Evolutionary conservation across 1,140 invertebrate genomes (phyloP), one percentile per base, ranked within the genome.

Genomic region (Polypedilum vanderplanki): DNA sequence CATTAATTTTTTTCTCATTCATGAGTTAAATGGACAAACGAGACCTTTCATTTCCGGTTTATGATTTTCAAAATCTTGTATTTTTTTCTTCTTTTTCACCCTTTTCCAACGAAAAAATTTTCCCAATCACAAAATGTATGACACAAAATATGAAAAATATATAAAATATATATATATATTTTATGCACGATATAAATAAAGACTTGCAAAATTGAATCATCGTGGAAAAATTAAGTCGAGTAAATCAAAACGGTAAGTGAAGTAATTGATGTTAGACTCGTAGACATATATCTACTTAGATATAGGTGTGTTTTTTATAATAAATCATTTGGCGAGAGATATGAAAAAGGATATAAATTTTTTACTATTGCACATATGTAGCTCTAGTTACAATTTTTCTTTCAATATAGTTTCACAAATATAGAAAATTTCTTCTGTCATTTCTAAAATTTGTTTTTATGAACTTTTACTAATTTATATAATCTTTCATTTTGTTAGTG

Each of bases 401-500:
- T 33, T 33, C 24, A n/a, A n/a, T 33, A 33, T 33, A 33, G 24
- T 33, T n/a, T n/a, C 24, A 33, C 24, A 33, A 33, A 33, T 33
- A 33, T 33, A 33, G 24, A 33, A 33, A 33, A 33, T 5, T 3
- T 33, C n/a, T 33, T 33, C 24, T 33, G 2, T 33, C 24, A 33
- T 33, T 3, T 33, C 24, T 33, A 1, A 33, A 5, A 3, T 33
- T 33, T 33, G 1, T 5, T 33, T 33, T 3, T 33, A 33, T 33
- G 24, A 33, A 33, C 5, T 3, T 33, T 33, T 5, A 33, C 5
- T 46, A 46, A 46, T 46, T 57, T 57, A 12, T 57, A 15, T 15
- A 57, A 57, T 75, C 73, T 77, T 76, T 86, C 86, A 33, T 33
- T 33, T 33, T 5, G 24, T 73, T 80, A 93, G 91, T 79, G 87